A percentile compares a stretch with the other conserved stretches of the same genome.
These are phyloP conservation scores for Ictalurus punctatus DNA, from an alignment of 2,113 vertebrate species.

Conservation along the genomic window DNA sequence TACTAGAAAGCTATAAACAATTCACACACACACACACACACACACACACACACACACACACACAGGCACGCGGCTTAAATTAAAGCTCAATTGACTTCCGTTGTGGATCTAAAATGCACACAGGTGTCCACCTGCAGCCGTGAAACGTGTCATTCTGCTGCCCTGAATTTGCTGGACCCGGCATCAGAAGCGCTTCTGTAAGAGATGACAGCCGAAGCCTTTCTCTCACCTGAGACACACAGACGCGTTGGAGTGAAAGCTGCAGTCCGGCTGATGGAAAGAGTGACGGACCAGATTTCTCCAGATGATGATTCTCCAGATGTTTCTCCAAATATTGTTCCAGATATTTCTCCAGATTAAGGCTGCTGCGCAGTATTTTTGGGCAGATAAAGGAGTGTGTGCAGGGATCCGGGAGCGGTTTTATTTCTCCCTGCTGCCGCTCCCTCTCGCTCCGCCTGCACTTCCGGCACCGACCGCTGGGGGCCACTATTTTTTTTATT, in stretches of 20 bases:
- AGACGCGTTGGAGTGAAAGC: too few relatives aligned
- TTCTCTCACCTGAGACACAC: too few relatives aligned
- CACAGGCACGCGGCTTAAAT: neutral
- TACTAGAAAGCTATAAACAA: neutral
- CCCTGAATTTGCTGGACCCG: too few relatives aligned
- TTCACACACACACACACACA: neutral
- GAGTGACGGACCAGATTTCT: neutral
- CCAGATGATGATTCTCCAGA: slow-evolving; percentile 4
- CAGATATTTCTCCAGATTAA: neutral
- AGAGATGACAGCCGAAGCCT: too few relatives aligned
- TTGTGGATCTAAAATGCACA: too few relatives aligned
- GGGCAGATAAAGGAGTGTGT: neutral
- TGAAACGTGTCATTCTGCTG: too few relatives aligned
- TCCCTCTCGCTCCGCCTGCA: slow-evolving; percentile 1
- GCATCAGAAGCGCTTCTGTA: too few relatives aligned
- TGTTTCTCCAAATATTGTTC: neutral
- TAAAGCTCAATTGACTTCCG: too few relatives aligned
- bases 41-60: neutral
- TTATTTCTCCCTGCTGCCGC: slow-evolving; percentile 2
- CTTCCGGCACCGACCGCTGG: neutral
- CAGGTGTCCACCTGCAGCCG: too few relatives aligned
- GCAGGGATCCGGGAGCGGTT: too few relatives aligned
- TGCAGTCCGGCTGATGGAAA: too few relatives aligned
- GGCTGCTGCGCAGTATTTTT: neutral
- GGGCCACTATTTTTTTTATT: neutral